Conservation (phyloP, 2,113 vertebrate genomes). For the Saccopteryx leptura region DNA sequence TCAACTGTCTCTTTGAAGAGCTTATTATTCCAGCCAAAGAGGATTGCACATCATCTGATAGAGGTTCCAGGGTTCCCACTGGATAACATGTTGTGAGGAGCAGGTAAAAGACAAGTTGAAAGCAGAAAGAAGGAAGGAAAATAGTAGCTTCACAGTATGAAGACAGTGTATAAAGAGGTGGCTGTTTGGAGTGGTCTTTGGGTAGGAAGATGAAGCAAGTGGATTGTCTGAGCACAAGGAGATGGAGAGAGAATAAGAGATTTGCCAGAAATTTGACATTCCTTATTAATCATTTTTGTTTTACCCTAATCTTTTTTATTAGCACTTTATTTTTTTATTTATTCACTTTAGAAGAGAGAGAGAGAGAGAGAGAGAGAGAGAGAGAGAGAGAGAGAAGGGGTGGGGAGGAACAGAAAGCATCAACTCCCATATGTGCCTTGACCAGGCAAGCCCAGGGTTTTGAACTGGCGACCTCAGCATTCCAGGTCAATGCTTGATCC, state of each 20-base stretch:
- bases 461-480: too few relatives aligned
- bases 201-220: neutral
- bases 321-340: too few relatives aligned
- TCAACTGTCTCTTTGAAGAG: neutral
- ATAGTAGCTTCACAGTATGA: neutral
- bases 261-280: neutral
- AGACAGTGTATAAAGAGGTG: neutral
- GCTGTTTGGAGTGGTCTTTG: neutral
- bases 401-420: too few relatives aligned
- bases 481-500: too few relatives aligned
- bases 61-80: neutral
- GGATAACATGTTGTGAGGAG: neutral
- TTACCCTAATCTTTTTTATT: neutral
- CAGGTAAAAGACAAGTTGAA: neutral
- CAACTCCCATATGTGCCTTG: too few relatives aligned
- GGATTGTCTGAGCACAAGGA: neutral
- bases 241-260: neutral
- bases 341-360: too few relatives aligned
- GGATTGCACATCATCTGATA: neutral
- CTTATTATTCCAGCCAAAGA: neutral
- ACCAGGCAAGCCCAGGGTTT: too few relatives aligned
- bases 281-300: neutral
- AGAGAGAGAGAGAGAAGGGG: too few relatives aligned
- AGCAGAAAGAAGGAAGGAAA: neutral
- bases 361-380: too few relatives aligned